Conservation (phyloP, 2,888 invertebrate species). For the Heliconius aoede region DNA sequence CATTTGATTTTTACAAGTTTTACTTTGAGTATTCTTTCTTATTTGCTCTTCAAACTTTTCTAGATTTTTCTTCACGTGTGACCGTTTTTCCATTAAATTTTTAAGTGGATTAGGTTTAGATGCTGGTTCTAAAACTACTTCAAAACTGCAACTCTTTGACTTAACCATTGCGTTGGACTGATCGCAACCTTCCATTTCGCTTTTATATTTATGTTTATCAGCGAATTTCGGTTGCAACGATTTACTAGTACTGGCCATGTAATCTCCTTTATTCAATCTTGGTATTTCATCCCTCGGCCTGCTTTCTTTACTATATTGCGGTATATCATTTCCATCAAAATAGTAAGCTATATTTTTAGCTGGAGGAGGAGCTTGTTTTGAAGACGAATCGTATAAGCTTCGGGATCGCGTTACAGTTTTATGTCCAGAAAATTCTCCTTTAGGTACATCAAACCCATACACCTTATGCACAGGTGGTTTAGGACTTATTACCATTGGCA, state of each 20-base stretch:
- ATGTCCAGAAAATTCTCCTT: slow-evolving; percentile 64
- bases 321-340: slow-evolving; percentile 77
- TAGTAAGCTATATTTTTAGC: slow-evolving; percentile 81
- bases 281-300: slow-evolving; percentile 84
- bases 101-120: slow-evolving; percentile 78
- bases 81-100: slow-evolving; percentile 77
- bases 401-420: slow-evolving; percentile 78
- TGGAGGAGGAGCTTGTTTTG: slow-evolving; percentile 66
- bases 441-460: slow-evolving; percentile 72
- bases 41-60: slow-evolving; percentile 85
- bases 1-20: slow-evolving; percentile 70
- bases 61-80: slow-evolving; percentile 82
- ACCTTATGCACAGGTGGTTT: slow-evolving; percentile 67
- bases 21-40: slow-evolving; percentile 71
- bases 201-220: slow-evolving; percentile 74
- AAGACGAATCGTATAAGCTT: slow-evolving; percentile 75
- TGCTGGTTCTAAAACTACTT: slow-evolving; percentile 79
- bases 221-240: slow-evolving; percentile 75
- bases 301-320: slow-evolving; percentile 69
- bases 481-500: slow-evolving; percentile 52
- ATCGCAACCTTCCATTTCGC: slow-evolving; percentile 77
- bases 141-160: slow-evolving; percentile 81
- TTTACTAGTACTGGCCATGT: slow-evolving; percentile 78
- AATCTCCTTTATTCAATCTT: slow-evolving; percentile 81
- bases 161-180: slow-evolving; percentile 71